Evolutionary conservation across 1,140 invertebrate genomes (phyloP).

Genomic region (Pinna nobilis): DNA sequence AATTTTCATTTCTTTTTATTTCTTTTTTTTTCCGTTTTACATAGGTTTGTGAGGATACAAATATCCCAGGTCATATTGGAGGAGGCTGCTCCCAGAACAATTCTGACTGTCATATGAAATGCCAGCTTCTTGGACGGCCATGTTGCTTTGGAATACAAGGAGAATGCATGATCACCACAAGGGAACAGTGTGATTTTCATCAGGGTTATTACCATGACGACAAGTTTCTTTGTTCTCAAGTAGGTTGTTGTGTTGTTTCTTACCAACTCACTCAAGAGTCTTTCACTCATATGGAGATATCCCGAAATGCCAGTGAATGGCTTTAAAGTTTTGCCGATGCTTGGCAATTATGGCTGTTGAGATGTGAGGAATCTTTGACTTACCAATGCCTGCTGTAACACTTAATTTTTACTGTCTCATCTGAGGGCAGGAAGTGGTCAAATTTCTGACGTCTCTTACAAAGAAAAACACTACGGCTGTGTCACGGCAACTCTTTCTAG

Average conservation of each 20-base stretch:
- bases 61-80: constrained; percentile 48
- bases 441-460: no score
- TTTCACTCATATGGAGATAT: not conserved
- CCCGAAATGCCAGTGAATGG: no score
- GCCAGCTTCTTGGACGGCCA: constrained; percentile 96
- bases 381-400: not conserved
- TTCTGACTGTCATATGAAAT: constrained; percentile 88
- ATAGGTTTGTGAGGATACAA: constrained; percentile 67
- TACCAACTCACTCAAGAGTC: not conserved
- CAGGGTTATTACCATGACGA: constrained; percentile 98
- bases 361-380: not conserved
- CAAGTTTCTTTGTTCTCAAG: constrained; percentile 98
- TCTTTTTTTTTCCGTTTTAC: constrained; percentile 4
- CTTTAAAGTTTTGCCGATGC: not conserved
- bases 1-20: not conserved
- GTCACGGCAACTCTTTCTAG: no score
- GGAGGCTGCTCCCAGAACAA: constrained; percentile 33
- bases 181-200: constrained; percentile 98
- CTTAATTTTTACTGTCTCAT: not conserved
- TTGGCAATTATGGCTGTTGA: not conserved
- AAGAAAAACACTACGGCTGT: no score
- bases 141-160: constrained; percentile 96
- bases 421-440: no score
- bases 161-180: constrained; percentile 97
- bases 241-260: constrained; percentile 71